Conservation (phyloP, 2,888 invertebrate genomes). For the Cryptocheilus praepositus region DNA sequence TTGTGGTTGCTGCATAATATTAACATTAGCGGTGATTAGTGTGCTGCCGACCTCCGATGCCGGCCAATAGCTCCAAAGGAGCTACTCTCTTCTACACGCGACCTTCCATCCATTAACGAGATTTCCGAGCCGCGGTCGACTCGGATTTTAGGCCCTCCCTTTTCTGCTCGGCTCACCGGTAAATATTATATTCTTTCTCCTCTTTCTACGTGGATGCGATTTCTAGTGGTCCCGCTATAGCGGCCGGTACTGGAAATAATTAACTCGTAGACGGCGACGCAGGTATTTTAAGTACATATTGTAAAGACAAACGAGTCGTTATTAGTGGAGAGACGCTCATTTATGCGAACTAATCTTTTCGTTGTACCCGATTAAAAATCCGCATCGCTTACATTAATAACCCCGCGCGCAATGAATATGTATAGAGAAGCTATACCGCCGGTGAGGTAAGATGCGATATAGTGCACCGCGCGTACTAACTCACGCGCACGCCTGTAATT, state of each 20-base stretch:
- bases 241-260: constrained; percentile 29
- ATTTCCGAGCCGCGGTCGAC: constrained; percentile 52
- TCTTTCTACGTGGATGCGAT: constrained; percentile 6
- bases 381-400: too few species aligned
- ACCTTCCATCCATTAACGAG: constrained; percentile 69
- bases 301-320: constrained; percentile 30
- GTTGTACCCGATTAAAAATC: constrained; percentile 35
- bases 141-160: constrained; percentile 45
- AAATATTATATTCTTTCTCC: constrained; percentile 19
- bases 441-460: too few species aligned
- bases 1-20: constrained; percentile 72
- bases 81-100: constrained; percentile 60
- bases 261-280: constrained; percentile 22
- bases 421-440: too few species aligned
- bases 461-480: too few species aligned
- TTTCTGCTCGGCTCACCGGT: constrained; percentile 23
- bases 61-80: constrained; percentile 57
- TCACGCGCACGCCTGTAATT: too few species aligned
- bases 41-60: constrained; percentile 62
- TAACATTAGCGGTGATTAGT: constrained; percentile 73
- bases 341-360: constrained; percentile 27
- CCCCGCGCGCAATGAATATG: too few species aligned
- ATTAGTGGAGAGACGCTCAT: constrained; percentile 37
- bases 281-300: constrained; percentile 23
- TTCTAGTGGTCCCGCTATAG: constrained; percentile 15